These are phyloP conservation scores for Pampusana beccarii DNA, from an alignment of 2,113 vertebrate species.

Conservation along the genomic window DNA sequence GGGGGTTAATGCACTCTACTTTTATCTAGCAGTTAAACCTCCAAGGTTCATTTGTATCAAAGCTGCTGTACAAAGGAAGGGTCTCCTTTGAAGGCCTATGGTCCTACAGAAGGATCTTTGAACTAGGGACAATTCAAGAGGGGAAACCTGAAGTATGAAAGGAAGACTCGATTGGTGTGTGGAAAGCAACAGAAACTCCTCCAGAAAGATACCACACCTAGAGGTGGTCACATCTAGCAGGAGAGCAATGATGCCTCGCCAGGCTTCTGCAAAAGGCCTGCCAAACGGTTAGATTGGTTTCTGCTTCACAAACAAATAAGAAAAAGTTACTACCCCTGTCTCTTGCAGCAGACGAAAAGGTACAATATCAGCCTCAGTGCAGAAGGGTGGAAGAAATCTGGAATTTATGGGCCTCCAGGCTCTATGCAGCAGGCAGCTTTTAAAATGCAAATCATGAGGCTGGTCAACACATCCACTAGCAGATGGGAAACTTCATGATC, in stretches of 20 bases:
- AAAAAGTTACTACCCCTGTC: background rate
- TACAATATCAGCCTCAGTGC: background rate
- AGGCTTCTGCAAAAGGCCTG: background rate
- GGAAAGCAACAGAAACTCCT: background rate
- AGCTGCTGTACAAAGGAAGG: conserved; percentile 12
- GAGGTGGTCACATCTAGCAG: background rate
- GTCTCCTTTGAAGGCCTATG: conserved; percentile 29
- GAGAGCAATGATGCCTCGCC: background rate
- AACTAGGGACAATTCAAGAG: background rate
- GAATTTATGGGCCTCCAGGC: background rate
- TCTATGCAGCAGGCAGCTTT: background rate
- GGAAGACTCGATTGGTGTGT: background rate
- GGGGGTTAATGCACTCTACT: conserved; percentile 54
- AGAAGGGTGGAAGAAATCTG: background rate
- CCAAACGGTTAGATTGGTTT: background rate
- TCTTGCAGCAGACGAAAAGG: background rate
- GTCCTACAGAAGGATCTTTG: conserved; percentile 16
- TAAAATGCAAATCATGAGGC: background rate
- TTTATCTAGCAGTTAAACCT: conserved; percentile 50
- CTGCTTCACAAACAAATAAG: background rate
- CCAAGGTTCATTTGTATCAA: conserved; percentile 33
- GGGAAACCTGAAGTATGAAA: background rate
- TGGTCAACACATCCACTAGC: background rate
- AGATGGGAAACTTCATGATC: background rate
- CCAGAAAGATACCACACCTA: background rate